Percentiles rank a stretch among this genome's conserved stretches.
Conservation (phyloP, 2,888 invertebrate genomes). For the Phalangium opilio region DNA sequence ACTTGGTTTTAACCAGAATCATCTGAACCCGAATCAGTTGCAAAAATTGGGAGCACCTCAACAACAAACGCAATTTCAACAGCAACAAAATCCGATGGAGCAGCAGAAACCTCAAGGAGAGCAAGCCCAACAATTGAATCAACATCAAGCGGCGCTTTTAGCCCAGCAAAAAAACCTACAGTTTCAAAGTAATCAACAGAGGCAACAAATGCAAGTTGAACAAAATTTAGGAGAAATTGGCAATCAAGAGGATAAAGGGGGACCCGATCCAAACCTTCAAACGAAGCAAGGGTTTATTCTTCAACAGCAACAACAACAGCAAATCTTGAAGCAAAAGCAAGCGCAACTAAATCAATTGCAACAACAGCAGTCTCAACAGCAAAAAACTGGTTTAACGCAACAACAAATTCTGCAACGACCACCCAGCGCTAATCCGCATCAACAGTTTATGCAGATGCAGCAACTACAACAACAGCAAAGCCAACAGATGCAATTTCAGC, state of each 20-base stretch:
- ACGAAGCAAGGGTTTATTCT: background rate
- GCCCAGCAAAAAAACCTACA: too few species aligned
- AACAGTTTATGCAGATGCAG: conserved; percentile 7
- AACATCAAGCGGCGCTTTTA: too few species aligned
- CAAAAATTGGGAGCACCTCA: background rate
- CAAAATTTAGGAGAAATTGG: too few species aligned
- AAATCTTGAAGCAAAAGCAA: conserved; percentile 2
- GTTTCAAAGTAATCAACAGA: too few species aligned
- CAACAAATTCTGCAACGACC: background rate
- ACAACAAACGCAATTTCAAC: background rate
- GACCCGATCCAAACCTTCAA: background rate
- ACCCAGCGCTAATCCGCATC: conserved; percentile 5
- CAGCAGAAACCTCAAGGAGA: conserved; percentile 2
- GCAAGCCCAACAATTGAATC: conserved; percentile 2
- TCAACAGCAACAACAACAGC: conserved; percentile 4
- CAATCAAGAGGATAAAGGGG: background rate
- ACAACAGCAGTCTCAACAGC: conserved; percentile 11
- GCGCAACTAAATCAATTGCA: too few species aligned
- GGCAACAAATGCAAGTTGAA: too few species aligned
- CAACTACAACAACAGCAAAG: conserved; percentile 8
- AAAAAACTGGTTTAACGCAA: conserved; percentile 7
- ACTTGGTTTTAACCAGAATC: too few species aligned
- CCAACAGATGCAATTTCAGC: conserved; percentile 12
- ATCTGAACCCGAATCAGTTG: too few species aligned
- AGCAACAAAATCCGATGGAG: background rate